These are phyloP conservation scores for Anarhynchus alexandrinus DNA, from an alignment of 2,113 vertebrate genomes.

Conservation along the genomic window DNA sequence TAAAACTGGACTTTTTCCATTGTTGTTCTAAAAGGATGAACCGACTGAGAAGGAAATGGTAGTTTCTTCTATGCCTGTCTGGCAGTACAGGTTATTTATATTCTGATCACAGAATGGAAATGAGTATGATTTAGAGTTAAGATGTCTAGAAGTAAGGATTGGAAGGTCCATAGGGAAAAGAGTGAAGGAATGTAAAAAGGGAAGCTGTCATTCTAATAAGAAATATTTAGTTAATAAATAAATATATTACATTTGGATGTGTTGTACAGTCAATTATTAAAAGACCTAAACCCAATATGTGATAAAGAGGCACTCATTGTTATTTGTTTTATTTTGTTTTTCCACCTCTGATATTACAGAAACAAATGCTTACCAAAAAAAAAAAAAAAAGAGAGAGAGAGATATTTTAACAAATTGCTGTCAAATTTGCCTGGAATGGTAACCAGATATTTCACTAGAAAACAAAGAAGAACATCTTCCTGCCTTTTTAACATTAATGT, in stretches of 20 bases:
- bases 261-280: background rate
- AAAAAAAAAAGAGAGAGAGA: background rate
- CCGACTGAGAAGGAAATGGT: background rate
- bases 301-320: background rate
- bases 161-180: constrained; percentile 38
- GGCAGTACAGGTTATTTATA: constrained; percentile 47
- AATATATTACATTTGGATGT: constrained; percentile 21
- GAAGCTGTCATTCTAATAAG: constrained; percentile 46
- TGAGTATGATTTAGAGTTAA: constrained; percentile 66
- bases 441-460: background rate
- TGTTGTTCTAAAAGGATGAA: background rate
- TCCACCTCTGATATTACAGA: background rate
- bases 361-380: background rate
- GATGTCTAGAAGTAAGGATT: constrained; percentile 45
- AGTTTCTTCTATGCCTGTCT: constrained; percentile 23
- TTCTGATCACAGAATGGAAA: constrained; percentile 58
- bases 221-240: constrained; percentile 63
- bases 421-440: background rate
- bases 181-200: constrained; percentile 42
- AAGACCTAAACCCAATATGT: background rate
- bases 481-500: background rate
- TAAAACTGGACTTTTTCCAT: background rate
- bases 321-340: background rate
- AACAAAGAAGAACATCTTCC: background rate
- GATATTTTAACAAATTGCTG: background rate